Conservation (phyloP, 2,797 vertebrate species). For the Esox lucius region DNA sequence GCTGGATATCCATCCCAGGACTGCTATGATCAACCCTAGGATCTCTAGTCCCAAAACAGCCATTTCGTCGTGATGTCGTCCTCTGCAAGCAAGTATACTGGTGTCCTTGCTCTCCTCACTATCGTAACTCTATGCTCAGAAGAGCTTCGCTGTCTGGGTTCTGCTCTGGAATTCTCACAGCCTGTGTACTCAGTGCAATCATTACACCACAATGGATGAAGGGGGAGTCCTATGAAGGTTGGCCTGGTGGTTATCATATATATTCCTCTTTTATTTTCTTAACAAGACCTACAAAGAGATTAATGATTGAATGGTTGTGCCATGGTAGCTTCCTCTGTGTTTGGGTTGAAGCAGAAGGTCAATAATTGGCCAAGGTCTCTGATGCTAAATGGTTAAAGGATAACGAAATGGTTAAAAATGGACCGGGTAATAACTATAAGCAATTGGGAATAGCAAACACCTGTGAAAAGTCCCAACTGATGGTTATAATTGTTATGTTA, state of each 20-base stretch:
- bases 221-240: constrained; percentile 66
- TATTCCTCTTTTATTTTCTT: constrained; percentile 35
- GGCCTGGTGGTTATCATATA: constrained; percentile 49
- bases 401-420: constrained; percentile 58
- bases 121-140: neutral
- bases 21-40: constrained; percentile 76
- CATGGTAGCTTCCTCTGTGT: constrained; percentile 49
- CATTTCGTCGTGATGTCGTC: constrained; percentile 53
- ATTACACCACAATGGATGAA: constrained; percentile 7
- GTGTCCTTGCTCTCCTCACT: neutral
- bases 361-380: constrained; percentile 50
- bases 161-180: neutral
- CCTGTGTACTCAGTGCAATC: neutral
- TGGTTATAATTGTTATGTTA: neutral
- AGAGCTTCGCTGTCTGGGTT: neutral
- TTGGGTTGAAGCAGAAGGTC: constrained; percentile 56
- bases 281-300: constrained; percentile 30
- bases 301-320: constrained; percentile 68
- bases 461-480: neutral
- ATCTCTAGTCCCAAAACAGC: constrained; percentile 86
- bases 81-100: neutral
- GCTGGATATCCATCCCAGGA: constrained; percentile 83
- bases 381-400: constrained; percentile 65
- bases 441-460: constrained; percentile 14
- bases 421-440: constrained; percentile 53